Evolutionary conservation across 2,797 vertebrate genomes (phyloP).

Genomic region (Carcharodon carcharias): DNA sequence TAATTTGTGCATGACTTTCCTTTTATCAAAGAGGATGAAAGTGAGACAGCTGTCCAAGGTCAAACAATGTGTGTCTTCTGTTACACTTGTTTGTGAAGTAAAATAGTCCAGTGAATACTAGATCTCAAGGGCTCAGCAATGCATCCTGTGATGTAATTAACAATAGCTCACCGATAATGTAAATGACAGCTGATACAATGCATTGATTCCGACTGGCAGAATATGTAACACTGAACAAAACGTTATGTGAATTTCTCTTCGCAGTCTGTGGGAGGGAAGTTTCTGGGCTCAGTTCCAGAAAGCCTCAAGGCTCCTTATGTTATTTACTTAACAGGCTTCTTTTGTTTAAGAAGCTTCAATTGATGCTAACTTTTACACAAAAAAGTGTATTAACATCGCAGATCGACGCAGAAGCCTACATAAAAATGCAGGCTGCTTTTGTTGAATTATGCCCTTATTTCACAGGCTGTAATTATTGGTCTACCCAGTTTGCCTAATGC

Average conservation of each 20-base stretch:
- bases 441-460: not conserved
- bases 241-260: not conserved
- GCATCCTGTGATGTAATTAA: not conserved
- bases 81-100: not conserved
- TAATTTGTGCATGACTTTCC: not conserved
- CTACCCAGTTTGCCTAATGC: not conserved
- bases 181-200: not conserved
- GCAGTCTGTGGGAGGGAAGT: not conserved
- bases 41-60: not conserved
- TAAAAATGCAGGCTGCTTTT: slow-evolving; percentile 22
- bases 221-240: not conserved
- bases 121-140: not conserved
- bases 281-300: not conserved
- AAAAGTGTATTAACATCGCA: slow-evolving; percentile 1
- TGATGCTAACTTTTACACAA: not conserved
- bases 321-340: slow-evolving; percentile 1
- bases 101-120: not conserved
- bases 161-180: not conserved
- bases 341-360: slow-evolving; percentile 12
- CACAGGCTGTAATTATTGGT: not conserved
- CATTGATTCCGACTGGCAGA: not conserved
- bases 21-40: not conserved
- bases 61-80: not conserved
- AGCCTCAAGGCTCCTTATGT: slow-evolving; percentile 25
- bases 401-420: not conserved